These are phyloP conservation scores for Nematopogon swammerdamellus DNA, from an alignment of 2,888 invertebrate genomes.

Conservation along the genomic window DNA sequence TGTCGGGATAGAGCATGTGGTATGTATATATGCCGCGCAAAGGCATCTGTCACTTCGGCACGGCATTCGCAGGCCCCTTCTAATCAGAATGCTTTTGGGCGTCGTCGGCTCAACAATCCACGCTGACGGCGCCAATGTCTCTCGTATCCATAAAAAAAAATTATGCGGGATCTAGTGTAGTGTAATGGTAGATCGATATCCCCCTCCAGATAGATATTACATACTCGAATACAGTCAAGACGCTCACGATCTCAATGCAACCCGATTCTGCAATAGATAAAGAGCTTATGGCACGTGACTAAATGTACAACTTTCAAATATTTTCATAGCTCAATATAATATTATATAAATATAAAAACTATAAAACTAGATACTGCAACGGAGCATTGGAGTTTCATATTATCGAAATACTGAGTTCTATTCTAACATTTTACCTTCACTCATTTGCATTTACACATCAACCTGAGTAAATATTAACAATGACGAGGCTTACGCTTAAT, in stretches of 20 bases:
- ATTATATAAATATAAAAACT: conserved; percentile 39
- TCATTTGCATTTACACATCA: conserved; percentile 33
- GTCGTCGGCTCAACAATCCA: no score
- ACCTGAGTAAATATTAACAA: conserved; percentile 23
- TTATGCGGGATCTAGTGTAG: no score
- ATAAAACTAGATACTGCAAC: conserved; percentile 42
- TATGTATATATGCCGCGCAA: no score
- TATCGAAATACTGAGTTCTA: conserved; percentile 46
- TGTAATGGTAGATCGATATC: no score
- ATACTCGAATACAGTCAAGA: no score
- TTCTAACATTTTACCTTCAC: conserved; percentile 31
- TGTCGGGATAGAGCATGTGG: no score
- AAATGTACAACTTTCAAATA: background rate
- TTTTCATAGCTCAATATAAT: conserved; percentile 10
- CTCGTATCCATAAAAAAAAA: no score
- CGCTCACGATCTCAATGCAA: background rate
- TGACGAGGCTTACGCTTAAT: background rate
- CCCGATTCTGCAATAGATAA: background rate
- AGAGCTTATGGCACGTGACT: background rate
- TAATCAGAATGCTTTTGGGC: no score
- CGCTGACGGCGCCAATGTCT: no score
- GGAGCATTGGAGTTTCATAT: conserved; percentile 29
- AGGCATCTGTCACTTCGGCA: no score
- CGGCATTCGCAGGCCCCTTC: no score
- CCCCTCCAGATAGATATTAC: no score